Percentiles rank a stretch among this genome's conserved stretches.
These are phyloP conservation scores for Pasiphila rectangulata DNA, from an alignment of 2,888 invertebrate species.

Conservation along the genomic window DNA sequence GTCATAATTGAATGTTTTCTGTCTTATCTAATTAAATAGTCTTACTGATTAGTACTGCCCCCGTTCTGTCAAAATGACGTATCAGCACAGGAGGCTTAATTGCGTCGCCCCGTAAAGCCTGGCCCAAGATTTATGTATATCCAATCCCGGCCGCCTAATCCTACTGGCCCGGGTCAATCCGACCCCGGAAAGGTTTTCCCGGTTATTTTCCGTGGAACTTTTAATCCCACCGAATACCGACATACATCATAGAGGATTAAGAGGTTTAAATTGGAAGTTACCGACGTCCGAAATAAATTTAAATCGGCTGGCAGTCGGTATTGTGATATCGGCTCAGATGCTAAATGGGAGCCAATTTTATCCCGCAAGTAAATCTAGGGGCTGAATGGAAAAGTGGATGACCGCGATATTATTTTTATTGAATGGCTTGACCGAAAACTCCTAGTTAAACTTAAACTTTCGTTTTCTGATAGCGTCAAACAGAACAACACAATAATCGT, in stretches of 20 bases:
- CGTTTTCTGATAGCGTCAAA: background rate
- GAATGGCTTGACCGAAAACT: constrained; percentile 8
- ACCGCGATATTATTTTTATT: constrained; percentile 31
- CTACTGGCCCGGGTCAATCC: constrained; percentile 77
- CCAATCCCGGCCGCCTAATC: constrained; percentile 79
- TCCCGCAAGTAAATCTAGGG: constrained; percentile 67
- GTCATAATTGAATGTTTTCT: too few relatives aligned
- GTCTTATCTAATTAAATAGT: constrained; percentile 34
- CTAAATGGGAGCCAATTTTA: constrained; percentile 76
- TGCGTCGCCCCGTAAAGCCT: constrained; percentile 74
- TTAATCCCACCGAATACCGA: constrained; percentile 81
- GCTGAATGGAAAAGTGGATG: constrained; percentile 50
- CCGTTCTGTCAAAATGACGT: constrained; percentile 68
- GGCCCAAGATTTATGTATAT: constrained; percentile 78
- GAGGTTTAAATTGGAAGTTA: constrained; percentile 82
- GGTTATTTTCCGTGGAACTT: constrained; percentile 82
- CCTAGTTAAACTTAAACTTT: background rate
- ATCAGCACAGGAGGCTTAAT: constrained; percentile 74
- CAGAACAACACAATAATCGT: too few relatives aligned
- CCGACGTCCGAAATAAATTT: constrained; percentile 81
- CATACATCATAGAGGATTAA: constrained; percentile 82
- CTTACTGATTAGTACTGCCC: constrained; percentile 60
- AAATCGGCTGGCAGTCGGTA: constrained; percentile 79
- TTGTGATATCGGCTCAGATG: constrained; percentile 77
- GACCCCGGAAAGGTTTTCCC: constrained; percentile 80